These are phyloP conservation scores for Lordiphosa stackelbergi DNA, from an alignment of 1,140 invertebrate species.

Conservation along the genomic window DNA sequence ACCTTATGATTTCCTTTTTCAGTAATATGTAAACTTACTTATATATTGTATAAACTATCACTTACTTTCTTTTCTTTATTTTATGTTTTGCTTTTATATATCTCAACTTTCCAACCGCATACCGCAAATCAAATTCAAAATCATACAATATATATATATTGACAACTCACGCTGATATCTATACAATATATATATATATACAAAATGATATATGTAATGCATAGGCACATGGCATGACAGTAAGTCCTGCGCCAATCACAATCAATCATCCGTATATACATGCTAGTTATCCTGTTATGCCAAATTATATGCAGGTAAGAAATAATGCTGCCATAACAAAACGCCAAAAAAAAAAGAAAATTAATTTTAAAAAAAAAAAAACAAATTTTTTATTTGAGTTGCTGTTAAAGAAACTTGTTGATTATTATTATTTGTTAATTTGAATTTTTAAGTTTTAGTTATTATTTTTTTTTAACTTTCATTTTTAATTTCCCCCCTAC, in stretches of 20 bases:
- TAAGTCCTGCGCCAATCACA: slow-evolving; percentile 78
- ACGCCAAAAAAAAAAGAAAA: slow-evolving; percentile 17
- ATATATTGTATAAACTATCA: slow-evolving; percentile 66
- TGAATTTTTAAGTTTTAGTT: slow-evolving; percentile 9
- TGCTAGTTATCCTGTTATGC: slow-evolving; percentile 77
- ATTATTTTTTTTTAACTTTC: slow-evolving; percentile 7
- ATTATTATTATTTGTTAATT: slow-evolving; percentile 8
- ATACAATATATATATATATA: slow-evolving; percentile 46
- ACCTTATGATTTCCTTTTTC: slow-evolving; percentile 33
- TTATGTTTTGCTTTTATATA: slow-evolving; percentile 64
- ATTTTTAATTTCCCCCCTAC: background rate
- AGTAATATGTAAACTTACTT: slow-evolving; percentile 34
- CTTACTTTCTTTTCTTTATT: slow-evolving; percentile 72
- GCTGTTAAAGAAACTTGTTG: slow-evolving; percentile 27
- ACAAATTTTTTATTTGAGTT: slow-evolving; percentile 43
- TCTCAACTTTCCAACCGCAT: slow-evolving; percentile 45
- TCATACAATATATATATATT: slow-evolving; percentile 33
- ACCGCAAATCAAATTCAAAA: slow-evolving; percentile 28
- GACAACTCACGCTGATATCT: slow-evolving; percentile 52
- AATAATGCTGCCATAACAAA: slow-evolving; percentile 21
- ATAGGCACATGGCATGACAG: slow-evolving; percentile 77
- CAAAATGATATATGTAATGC: slow-evolving; percentile 37
- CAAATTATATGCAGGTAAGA: slow-evolving; percentile 78
- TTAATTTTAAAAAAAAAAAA: slow-evolving; percentile 18
- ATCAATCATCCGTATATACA: slow-evolving; percentile 78